phyloP scores from a whole-genome alignment of 2,113 vertebrate species.

The Trinectes maculatus region DNA sequence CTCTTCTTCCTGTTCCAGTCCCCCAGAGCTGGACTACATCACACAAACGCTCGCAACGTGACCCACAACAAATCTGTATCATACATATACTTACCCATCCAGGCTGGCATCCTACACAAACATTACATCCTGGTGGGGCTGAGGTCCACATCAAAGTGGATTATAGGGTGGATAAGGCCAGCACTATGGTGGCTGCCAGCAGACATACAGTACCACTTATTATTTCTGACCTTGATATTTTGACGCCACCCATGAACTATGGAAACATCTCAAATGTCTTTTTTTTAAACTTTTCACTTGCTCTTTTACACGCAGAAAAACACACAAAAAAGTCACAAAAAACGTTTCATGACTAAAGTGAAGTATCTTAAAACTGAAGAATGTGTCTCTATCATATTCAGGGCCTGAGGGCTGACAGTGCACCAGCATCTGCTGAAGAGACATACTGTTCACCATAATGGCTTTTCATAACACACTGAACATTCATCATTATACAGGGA shows the following conservation, averaged over 20 bases:
- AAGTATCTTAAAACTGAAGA: background rate
- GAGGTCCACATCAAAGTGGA: slow-evolving; percentile 71
- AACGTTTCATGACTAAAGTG: background rate
- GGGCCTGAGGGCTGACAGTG: background rate
- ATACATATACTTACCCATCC: slow-evolving; percentile 45
- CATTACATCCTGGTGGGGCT: slow-evolving; percentile 52
- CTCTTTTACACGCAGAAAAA: slow-evolving; percentile 10
- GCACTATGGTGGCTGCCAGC: slow-evolving; percentile 31
- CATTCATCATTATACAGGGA: slow-evolving; percentile 24
- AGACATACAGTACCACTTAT: slow-evolving; percentile 52
- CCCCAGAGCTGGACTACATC: slow-evolving; percentile 43
- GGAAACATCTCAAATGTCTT: slow-evolving; percentile 15
- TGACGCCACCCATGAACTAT: slow-evolving; percentile 35
- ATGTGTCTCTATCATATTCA: background rate
- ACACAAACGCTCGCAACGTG: slow-evolving; percentile 1
- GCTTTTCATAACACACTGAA: slow-evolving; percentile 48
- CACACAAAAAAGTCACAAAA: background rate
- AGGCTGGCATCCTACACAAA: slow-evolving; percentile 67
- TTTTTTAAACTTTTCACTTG: background rate
- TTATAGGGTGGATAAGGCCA: slow-evolving; percentile 67
- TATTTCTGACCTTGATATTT: slow-evolving; percentile 53
- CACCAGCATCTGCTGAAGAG: slow-evolving; percentile 4
- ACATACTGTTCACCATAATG: slow-evolving; percentile 27
- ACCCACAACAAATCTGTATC: slow-evolving; percentile 31
- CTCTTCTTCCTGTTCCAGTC: slow-evolving; percentile 65